Evolutionary conservation across 2,888 invertebrate species (phyloP).

Genomic region (Habroteleia sp.): DNA sequence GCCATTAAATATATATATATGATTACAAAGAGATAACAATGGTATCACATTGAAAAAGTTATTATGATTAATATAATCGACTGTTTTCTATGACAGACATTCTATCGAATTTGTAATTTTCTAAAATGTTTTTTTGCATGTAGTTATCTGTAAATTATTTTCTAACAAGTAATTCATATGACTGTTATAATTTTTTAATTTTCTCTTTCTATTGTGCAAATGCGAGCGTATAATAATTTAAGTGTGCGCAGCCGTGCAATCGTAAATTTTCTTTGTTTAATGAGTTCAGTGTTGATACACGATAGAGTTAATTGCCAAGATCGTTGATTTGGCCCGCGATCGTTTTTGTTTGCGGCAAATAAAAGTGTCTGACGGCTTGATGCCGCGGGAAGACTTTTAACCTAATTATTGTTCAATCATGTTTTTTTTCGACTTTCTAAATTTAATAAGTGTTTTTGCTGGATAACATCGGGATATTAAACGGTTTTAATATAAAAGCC

Average conservation of each 20-base stretch:
- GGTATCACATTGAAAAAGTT: too few species aligned
- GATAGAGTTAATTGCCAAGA: slow-evolving; percentile 30
- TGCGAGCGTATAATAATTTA: slow-evolving; percentile 26
- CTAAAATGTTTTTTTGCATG: too few species aligned
- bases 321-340: slow-evolving; percentile 22
- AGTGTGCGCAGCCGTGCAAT: slow-evolving; percentile 20
- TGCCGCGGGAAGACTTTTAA: slow-evolving; percentile 12
- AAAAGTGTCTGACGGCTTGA: slow-evolving; percentile 10
- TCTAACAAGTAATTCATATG: too few species aligned
- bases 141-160: too few species aligned
- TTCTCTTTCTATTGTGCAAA: slow-evolving; percentile 20
- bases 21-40: too few species aligned
- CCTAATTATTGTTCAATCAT: slow-evolving; percentile 16
- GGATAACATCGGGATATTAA: slow-evolving; percentile 7
- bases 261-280: slow-evolving; percentile 41
- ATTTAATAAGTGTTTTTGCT: slow-evolving; percentile 21
- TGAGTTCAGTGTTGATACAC: slow-evolving; percentile 23
- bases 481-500: neutral
- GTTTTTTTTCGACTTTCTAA: slow-evolving; percentile 30
- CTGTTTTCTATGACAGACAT: too few species aligned
- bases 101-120: too few species aligned
- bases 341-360: slow-evolving; percentile 29
- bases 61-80: too few species aligned
- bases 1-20: too few species aligned
- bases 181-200: slow-evolving; percentile 18